phyloP scores from a whole-genome alignment of 2,113 vertebrate species.

The Ochotona curzoniae region DNA sequence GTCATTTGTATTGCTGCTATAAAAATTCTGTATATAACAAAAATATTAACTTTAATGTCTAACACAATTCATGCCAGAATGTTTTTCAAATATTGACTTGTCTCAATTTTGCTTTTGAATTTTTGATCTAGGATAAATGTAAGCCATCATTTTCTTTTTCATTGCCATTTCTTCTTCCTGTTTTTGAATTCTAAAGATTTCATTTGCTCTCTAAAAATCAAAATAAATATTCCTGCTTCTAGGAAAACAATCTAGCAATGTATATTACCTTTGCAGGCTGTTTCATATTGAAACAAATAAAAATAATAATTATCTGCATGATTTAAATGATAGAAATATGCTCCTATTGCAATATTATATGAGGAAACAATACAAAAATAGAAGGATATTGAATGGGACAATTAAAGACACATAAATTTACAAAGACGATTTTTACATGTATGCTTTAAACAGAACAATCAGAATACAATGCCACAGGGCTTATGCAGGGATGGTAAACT shows the following conservation, averaged over 20 bases:
- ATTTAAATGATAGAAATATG: slow-evolving; percentile 13
- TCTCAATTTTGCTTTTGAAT: slow-evolving; percentile 26
- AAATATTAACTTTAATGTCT: background rate
- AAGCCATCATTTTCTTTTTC: slow-evolving; percentile 35
- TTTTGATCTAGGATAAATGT: background rate
- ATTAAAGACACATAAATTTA: background rate
- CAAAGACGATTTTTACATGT: background rate
- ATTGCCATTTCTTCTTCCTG: background rate
- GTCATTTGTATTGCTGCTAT: slow-evolving; percentile 1
- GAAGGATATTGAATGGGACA: background rate
- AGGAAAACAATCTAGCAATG: slow-evolving; percentile 32
- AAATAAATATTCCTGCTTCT: slow-evolving; percentile 35
- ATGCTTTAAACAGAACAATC: background rate
- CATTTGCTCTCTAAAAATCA: background rate
- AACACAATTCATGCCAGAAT: background rate
- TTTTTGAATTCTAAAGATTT: background rate
- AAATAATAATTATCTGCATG: slow-evolving; percentile 20
- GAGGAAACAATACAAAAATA: slow-evolving; percentile 27
- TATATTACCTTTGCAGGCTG: slow-evolving; percentile 24
- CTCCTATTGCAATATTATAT: background rate
- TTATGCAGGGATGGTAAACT: background rate
- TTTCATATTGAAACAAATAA: background rate
- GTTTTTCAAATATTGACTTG: slow-evolving; percentile 18
- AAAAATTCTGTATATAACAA: slow-evolving; percentile 26
- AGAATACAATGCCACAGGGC: background rate